Conservation (phyloP, 2,797 vertebrate genomes). For the Todus mexicanus region DNA sequence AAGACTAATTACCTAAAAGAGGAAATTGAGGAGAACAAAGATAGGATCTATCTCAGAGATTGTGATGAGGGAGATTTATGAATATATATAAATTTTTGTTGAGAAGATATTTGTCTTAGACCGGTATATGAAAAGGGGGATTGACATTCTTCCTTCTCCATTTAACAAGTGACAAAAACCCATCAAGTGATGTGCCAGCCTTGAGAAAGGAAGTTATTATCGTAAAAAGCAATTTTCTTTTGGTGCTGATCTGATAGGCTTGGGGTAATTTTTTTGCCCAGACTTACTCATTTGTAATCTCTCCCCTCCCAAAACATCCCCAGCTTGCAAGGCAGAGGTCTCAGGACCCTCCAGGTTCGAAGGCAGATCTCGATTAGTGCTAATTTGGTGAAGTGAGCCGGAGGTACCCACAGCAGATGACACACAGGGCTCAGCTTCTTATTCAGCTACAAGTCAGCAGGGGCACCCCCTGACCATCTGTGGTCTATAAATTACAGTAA, state of each 20-base stretch:
- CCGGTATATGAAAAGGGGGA: neutral
- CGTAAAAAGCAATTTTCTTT: slow-evolving; percentile 1
- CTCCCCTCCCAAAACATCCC: neutral
- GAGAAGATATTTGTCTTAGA: neutral
- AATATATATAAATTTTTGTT: neutral
- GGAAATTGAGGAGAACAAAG: neutral
- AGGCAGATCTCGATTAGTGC: slow-evolving; percentile 38
- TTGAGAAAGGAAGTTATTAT: slow-evolving; percentile 5
- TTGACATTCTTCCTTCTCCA: neutral
- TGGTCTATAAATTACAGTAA: slow-evolving; percentile 81
- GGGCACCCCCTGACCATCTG: slow-evolving; percentile 80
- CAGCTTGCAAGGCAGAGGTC: neutral
- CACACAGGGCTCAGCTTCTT: slow-evolving; percentile 72
- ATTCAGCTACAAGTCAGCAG: slow-evolving; percentile 76
- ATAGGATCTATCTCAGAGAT: neutral
- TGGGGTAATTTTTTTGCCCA: neutral
- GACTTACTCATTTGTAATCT: neutral
- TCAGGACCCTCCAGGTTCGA: slow-evolving; percentile 40
- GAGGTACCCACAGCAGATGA: slow-evolving; percentile 74
- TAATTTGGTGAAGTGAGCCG: slow-evolving; percentile 70
- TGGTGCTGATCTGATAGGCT: neutral
- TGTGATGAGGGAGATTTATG: neutral
- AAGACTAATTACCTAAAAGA: neutral
- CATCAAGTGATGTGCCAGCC: neutral
- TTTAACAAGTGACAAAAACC: slow-evolving; percentile 6